phyloP scores from a whole-genome alignment of 2,888 invertebrate species.

The Desoria tigrina region DNA sequence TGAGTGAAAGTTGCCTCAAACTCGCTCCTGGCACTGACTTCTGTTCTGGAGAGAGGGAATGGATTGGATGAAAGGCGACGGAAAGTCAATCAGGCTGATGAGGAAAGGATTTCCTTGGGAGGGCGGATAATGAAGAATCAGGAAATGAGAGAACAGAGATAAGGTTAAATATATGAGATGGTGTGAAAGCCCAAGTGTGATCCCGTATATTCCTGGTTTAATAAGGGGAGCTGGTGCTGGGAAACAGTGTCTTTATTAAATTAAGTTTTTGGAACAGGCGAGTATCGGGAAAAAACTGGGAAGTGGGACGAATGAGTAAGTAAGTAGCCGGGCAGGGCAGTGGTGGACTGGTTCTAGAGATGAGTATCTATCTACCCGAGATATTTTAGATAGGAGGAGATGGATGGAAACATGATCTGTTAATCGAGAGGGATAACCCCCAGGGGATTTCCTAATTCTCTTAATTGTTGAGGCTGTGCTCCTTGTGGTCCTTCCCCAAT shows the following conservation, averaged over 20 bases:
- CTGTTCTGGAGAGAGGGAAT: background rate
- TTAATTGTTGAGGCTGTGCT: conserved; percentile 52
- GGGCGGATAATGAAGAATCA: conserved; percentile 15
- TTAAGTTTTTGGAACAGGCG: conserved; percentile 44
- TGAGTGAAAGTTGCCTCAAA: conserved; percentile 1
- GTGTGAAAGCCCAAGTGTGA: background rate
- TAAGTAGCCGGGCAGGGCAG: background rate
- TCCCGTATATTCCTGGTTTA: too few species aligned
- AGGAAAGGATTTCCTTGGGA: conserved; percentile 16
- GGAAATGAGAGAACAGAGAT: conserved; percentile 10
- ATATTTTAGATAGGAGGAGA: conserved; percentile 30
- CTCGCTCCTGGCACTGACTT: background rate
- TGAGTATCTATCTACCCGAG: conserved; percentile 5
- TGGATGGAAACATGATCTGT: conserved; percentile 51
- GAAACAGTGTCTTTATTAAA: conserved; percentile 49
- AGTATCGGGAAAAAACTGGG: conserved; percentile 32
- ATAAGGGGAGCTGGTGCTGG: conserved; percentile 23
- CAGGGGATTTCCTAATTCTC: conserved; percentile 53
- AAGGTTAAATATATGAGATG: background rate
- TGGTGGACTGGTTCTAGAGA: conserved; percentile 3
- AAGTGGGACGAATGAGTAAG: conserved; percentile 15
- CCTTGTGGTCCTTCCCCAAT: conserved; percentile 41
- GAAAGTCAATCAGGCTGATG: conserved; percentile 21
- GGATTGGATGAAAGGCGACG: background rate
- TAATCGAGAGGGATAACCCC: conserved; percentile 54